These are phyloP conservation scores for Bombus affinis DNA, from an alignment of 1,140 invertebrate genomes.

Conservation along the genomic window DNA sequence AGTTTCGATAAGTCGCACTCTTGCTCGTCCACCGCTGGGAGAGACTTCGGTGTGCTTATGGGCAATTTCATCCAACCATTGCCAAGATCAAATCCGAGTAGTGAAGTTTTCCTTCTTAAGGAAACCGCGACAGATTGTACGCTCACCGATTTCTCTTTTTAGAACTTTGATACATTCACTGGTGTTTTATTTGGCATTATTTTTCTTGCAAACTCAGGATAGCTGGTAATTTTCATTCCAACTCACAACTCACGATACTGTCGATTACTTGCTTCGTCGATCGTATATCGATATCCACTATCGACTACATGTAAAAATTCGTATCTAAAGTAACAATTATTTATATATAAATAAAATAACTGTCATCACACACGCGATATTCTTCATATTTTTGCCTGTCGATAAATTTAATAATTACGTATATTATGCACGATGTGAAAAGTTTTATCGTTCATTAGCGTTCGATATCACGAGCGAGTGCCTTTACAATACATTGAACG, in stretches of 20 bases:
- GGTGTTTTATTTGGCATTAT: background rate
- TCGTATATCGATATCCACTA: background rate
- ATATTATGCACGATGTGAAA: too few relatives aligned
- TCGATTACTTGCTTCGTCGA: background rate
- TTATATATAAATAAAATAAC: too few relatives aligned
- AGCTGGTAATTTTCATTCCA: too few relatives aligned
- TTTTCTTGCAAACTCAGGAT: background rate
- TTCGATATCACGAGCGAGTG: background rate
- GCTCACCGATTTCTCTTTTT: constrained; percentile 11
- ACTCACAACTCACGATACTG: background rate
- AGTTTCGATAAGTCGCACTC: constrained; percentile 69
- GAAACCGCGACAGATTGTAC: constrained; percentile 46
- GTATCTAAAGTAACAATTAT: too few relatives aligned
- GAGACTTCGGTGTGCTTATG: constrained; percentile 60
- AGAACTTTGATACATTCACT: constrained; percentile 31
- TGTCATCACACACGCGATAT: too few relatives aligned
- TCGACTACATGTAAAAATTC: too few relatives aligned
- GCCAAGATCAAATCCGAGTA: constrained; percentile 58
- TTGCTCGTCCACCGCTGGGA: constrained; percentile 54
- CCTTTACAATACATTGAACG: background rate
- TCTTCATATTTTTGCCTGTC: too few relatives aligned
- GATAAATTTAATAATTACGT: too few relatives aligned
- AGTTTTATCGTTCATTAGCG: too few relatives aligned
- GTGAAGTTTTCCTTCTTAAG: constrained; percentile 56
- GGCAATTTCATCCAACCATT: constrained; percentile 62